Base-by-base conservation (phyloP, 92 coral and sea anemone species). In the Blastomussa wellsi region DNA sequence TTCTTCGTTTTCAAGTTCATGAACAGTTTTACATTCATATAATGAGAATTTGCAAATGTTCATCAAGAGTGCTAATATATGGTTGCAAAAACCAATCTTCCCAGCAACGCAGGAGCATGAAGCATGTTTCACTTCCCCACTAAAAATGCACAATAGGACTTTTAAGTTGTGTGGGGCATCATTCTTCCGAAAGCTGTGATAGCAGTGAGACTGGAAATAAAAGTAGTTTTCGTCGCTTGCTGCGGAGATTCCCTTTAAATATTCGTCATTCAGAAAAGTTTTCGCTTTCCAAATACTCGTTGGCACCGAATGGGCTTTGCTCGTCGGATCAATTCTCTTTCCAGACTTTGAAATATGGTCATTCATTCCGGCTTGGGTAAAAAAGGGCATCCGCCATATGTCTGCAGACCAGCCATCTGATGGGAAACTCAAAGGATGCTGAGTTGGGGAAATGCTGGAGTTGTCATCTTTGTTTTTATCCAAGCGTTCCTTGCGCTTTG, bases 81-180 rank as follows among this genome's bases (percentile, higher is more conserved):
- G 88, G 80, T 88, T 83, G 31, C 84, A 82, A 57, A 88, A 82
- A 42, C 84, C 91, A 12, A 82, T 79, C 73, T 68, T 37, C 17
- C 88, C 91, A 76, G 91, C 88, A 77, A 83, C 91, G 67, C 92
- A 89, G 20, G 92, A 85, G 72, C 92, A 89, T 14, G 59, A 73
- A 29, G 79, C 86, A 72, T 74, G 47, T 33, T 73, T 84, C 28
- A 79, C 83, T 69, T 89, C 86, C 31, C 86, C 89, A 47, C 64
- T 73, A 53, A 89, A 16, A 69, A 89, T 29, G 69, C 82, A 72
- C 84, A 89, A 77, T 64, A 86, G 79, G 11, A 89, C 81, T 76
- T 80, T 84, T 69, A 89, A 89, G 38, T 84, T 85, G 35, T 88
- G 85, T 2, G 88, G 91, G 1, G 91, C 75, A 42, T 81, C 88